Base-by-base conservation (phyloP, 2,888 invertebrate genomes). In the Cosmopolites sordidus region DNA sequence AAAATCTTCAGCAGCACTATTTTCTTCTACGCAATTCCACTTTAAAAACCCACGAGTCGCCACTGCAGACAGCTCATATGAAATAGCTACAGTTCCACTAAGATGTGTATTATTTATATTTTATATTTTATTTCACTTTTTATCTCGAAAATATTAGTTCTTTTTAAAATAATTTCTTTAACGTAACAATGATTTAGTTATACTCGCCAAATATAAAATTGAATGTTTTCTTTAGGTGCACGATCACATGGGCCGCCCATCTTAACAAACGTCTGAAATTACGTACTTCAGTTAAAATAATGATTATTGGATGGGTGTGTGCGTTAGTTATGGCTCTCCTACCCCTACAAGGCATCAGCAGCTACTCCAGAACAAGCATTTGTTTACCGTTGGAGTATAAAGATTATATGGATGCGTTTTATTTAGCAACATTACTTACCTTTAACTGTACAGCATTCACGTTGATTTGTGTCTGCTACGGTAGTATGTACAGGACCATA, bases 281-380 rank as follows among this genome's bases (percentile, higher is more conserved):
- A 6, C 68, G 77, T 41, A 78, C 79, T 8, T 81, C 83, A 11
- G 77, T 76, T 2, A 75, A 75, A 55, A 76, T 82, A 29, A 83
- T 83, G 82, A 68, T 77, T 1, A 69, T 73, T 14, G 83, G 83
- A 1, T 84, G 83, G 83, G 59, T 76, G 2, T 78, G 79, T 60
- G 78, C 82, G 12, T 64, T 80, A 8, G 62, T 74, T 18, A 76
- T 84, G 75, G 83, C 84, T 0, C 69, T 74, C 40, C 69, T 85
- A 22, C 85, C 86, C 1, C 73, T 84, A 2, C 64, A 82, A 15
- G 84, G 83, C 11, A 74, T 85, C 58, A 83, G 82, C 62, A 79
- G 78, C 60, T 86, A 84, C 70, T 77, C 81, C 30, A 81, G 79
- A 64, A 84, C 84, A 58, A 83, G 83, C 65, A 83, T 85, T 37